A percentile compares a stretch with the other conserved stretches of the same genome.
phyloP scores from a whole-genome alignment of 1,140 invertebrate species.

The Rhagoletis pomonella region DNA sequence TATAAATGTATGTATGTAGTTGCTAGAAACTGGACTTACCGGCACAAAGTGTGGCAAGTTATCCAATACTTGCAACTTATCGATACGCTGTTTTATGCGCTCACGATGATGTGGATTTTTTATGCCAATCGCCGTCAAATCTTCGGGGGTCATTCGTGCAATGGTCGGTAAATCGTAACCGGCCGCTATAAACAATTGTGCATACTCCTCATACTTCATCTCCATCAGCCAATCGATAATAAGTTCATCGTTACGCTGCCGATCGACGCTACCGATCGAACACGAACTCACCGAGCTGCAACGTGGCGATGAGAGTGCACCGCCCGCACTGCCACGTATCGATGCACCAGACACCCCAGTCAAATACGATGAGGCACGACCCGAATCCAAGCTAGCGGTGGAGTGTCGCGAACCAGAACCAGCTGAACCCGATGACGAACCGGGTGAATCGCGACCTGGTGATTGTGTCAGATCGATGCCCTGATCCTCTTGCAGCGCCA shows the following conservation, averaged over 20 bases:
- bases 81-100: conserved; percentile 96
- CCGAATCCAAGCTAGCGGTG: conserved; percentile 93
- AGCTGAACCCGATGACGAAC: conserved; percentile 87
- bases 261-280: conserved; percentile 83
- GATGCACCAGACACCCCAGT: conserved; percentile 74
- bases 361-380: conserved; percentile 84
- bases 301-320: conserved; percentile 75
- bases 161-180: conserved; percentile 99
- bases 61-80: conserved; percentile 94
- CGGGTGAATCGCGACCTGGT: conserved; percentile 91
- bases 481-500: conserved; percentile 83
- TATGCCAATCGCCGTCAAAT: conserved; percentile 89
- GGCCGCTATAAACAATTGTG: conserved; percentile 92
- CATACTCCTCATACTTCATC: conserved; percentile 97
- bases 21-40: conserved; percentile 76
- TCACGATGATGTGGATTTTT: conserved; percentile 98
- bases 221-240: conserved; percentile 96
- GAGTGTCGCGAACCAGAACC: conserved; percentile 88
- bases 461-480: conserved; percentile 86
- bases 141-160: conserved; percentile 98
- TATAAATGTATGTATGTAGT: neutral
- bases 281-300: conserved; percentile 83
- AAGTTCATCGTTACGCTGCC: conserved; percentile 83
- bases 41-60: conserved; percentile 94
- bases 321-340: conserved; percentile 63